These are phyloP conservation scores for Miniopterus natalensis DNA, from an alignment of 2,113 vertebrate genomes.

Conservation along the genomic window DNA sequence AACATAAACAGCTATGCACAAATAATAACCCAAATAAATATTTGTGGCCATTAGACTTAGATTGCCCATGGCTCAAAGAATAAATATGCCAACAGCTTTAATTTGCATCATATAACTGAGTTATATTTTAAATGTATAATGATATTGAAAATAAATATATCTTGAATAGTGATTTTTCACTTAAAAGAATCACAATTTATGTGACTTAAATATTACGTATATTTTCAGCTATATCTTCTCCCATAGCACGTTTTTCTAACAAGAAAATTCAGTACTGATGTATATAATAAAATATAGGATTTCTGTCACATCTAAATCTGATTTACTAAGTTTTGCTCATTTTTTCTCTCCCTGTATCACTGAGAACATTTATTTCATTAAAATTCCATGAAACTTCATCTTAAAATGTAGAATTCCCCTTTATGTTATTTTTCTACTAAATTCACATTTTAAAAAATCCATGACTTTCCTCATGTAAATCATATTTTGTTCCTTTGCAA, in stretches of 20 bases:
- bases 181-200: not conserved
- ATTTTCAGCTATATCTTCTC: not conserved
- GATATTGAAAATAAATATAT: constrained; percentile 8
- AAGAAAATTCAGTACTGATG: not conserved
- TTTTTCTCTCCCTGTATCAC: not conserved
- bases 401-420: not conserved
- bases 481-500: not conserved
- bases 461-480: not conserved
- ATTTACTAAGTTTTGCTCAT: not conserved
- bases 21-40: not conserved
- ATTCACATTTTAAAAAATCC: not conserved
- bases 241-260: not conserved
- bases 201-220: not conserved
- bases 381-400: not conserved
- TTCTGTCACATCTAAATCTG: not conserved
- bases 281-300: not conserved
- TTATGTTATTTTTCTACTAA: not conserved
- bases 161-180: not conserved
- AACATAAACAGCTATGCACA: not conserved
- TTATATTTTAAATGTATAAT: not conserved
- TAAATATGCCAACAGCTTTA: not conserved
- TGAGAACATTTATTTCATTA: constrained; percentile 8
- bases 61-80: not conserved
- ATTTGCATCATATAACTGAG: constrained; percentile 7
- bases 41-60: not conserved